Base-by-base conservation (phyloP, 2,113 vertebrate genomes). In the Mesoclemmys tuberculata region DNA sequence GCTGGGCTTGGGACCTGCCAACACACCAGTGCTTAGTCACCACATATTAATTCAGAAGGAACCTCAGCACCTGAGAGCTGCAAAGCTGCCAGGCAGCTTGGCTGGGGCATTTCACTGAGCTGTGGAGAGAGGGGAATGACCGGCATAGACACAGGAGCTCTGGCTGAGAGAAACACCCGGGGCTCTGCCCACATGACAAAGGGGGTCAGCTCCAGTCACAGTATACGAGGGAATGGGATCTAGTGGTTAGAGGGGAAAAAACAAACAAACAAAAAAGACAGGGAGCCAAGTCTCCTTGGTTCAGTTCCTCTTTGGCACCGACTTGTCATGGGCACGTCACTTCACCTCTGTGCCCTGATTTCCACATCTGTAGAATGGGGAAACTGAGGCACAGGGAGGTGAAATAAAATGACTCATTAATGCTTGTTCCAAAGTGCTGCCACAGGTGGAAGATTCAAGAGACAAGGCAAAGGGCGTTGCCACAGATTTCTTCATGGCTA, bases 351-450 rank as follows among this genome's bases (percentile, higher is more conserved):
- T 93, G 87, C 96, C 1, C 1, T 90, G 94, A 94, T 97, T 97
- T 93, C 95, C 94, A 95, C 96, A 96, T 97, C 95, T 95, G 75
- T 93, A 95, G 95, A 96, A 96, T 97, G 96, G 97, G 95, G 95
- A 97, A 97, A 97, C 95, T 96, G 96, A 98, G 97, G 97, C 97
- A 97, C 94, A 14, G 94, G 96, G 97, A 96, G 97, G 95, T 96
- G 93, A 87, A 55, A 92, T 96, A 88, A 68, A 68, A 90, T 96
- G 96, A 97, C 93, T 97, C 97, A 97, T 35, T 35, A 16, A 96
- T 87, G 95, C 94, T 88, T 97, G 97, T 92, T 96, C 92, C 95
- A 94, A 90, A 96, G 96, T 93, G 96, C 95, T 96, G 93, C 94
- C 95, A 35, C 51, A n/a, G 46, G 44, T 94, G 85, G 90, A 48